Percentiles rank a stretch among this genome's conserved stretches.
These are phyloP conservation scores for Nannospalax galili DNA, from an alignment of 2,113 vertebrate genomes.

Conservation along the genomic window DNA sequence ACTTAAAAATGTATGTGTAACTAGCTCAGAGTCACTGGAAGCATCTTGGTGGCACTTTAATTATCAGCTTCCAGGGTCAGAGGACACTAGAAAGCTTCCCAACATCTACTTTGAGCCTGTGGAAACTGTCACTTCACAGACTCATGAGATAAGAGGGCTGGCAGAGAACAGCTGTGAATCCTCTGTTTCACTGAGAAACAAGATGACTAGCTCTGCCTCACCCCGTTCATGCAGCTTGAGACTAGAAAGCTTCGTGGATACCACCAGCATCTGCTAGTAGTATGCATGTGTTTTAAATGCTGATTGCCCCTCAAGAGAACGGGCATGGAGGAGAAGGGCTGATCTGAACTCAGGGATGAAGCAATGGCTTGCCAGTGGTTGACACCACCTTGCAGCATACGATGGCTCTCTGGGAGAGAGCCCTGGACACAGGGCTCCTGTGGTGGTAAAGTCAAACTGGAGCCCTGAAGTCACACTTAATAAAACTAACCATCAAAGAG, in stretches of 20 bases:
- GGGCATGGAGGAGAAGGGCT: background rate
- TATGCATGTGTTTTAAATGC: background rate
- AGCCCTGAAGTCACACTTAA: background rate
- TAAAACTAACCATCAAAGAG: background rate
- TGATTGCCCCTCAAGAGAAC: background rate
- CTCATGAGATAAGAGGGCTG: background rate
- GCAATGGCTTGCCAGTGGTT: too few species aligned
- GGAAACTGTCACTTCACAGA: conserved; percentile 56
- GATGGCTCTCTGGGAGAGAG: background rate
- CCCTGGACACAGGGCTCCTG: background rate
- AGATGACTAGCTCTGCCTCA: background rate
- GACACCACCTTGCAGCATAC: background rate
- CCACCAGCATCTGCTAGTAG: background rate
- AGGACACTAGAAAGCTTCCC: conserved; percentile 33
- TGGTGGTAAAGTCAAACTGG: background rate
- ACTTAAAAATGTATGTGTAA: conserved; percentile 32
- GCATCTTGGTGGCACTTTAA: conserved; percentile 57
- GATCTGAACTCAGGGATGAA: background rate
- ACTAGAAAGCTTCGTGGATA: background rate
- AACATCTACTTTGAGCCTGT: background rate
- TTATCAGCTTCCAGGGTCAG: conserved; percentile 64
- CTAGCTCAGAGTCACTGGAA: conserved; percentile 36
- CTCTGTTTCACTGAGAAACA: background rate
- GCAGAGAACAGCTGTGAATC: background rate
- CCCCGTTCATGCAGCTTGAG: background rate